Percentiles rank a stretch among this genome's conserved stretches.
phyloP scores from a whole-genome alignment of 2,888 invertebrate species.

The Pandemis corylana region DNA sequence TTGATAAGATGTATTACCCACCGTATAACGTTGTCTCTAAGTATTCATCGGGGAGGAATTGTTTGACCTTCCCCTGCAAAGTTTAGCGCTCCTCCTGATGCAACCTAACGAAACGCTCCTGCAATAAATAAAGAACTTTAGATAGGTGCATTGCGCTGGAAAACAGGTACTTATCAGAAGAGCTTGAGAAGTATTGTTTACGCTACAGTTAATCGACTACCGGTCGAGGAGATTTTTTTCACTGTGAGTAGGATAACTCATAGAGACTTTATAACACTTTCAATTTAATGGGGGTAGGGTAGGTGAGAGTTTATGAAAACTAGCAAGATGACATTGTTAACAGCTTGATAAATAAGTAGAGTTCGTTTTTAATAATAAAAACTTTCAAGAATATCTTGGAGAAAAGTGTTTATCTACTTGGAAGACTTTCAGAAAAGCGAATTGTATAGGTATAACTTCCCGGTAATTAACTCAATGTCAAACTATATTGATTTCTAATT shows the following conservation, averaged over 20 bases:
- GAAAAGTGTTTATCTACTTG: not conserved
- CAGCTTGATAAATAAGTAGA: not conserved
- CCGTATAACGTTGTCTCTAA: constrained; percentile 73
- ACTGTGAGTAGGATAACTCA: not conserved
- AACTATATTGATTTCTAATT: not conserved
- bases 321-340: not conserved
- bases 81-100: constrained; percentile 33
- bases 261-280: not conserved
- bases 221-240: constrained; percentile 18
- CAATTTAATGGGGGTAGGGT: not conserved
- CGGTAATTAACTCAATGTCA: not conserved
- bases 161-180: constrained; percentile 33
- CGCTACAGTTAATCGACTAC: constrained; percentile 23
- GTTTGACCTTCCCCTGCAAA: constrained; percentile 39
- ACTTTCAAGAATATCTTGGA: not conserved
- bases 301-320: not conserved
- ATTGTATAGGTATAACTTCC: not conserved
- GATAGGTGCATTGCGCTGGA: constrained; percentile 38
- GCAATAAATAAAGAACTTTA: constrained; percentile 38
- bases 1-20: constrained; percentile 81
- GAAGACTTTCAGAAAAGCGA: not conserved
- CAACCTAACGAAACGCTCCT: constrained; percentile 32
- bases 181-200: constrained; percentile 28
- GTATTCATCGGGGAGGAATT: constrained; percentile 72
- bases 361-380: not conserved